These are phyloP conservation scores for Drosophila cognata DNA, from an alignment of 2,888 invertebrate species.

Conservation along the genomic window DNA sequence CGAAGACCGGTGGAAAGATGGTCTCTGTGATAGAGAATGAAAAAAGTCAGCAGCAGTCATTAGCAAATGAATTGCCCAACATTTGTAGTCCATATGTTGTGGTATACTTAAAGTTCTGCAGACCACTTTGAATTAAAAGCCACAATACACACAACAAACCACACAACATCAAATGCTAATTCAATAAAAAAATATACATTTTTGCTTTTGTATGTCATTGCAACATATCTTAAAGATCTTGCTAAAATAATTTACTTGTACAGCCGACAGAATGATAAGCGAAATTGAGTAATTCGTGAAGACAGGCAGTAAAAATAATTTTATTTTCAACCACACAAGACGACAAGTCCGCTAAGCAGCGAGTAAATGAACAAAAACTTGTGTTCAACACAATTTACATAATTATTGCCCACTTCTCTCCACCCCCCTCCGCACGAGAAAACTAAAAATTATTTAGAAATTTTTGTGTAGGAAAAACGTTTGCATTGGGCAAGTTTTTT, in stretches of 20 bases:
- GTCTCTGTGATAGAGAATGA: conserved; percentile 86
- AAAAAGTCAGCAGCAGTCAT: conserved; percentile 18
- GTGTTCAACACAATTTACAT: conserved; percentile 68
- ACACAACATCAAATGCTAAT: conserved; percentile 21
- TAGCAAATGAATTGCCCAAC: conserved; percentile 13
- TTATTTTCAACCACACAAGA: conserved; percentile 54
- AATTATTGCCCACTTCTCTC: conserved; percentile 66
- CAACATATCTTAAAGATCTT: conserved; percentile 54
- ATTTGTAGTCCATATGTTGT: conserved; percentile 32
- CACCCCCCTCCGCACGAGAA: conserved; percentile 6
- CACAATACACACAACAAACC: conserved; percentile 22
- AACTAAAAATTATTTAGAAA: conserved; percentile 52
- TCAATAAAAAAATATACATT: conserved; percentile 36
- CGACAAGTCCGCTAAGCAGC: conserved; percentile 54
- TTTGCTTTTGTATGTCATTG: conserved; percentile 71
- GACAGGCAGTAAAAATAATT: conserved; percentile 74
- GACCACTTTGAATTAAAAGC: conserved; percentile 49
- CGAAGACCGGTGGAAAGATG: conserved; percentile 92
- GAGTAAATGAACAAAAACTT: conserved; percentile 63
- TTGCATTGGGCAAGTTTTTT: conserved; percentile 49
- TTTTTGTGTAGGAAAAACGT: conserved; percentile 45
- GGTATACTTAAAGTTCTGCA: conserved; percentile 22
- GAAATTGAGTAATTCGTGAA: conserved; percentile 73
- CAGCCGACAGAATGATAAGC: conserved; percentile 63
- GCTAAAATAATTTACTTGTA: conserved; percentile 71